Percentiles rank a stretch among this genome's conserved stretches.
Conservation (phyloP, 1,140 invertebrate species). For the Ctenoplectra terminalis region DNA sequence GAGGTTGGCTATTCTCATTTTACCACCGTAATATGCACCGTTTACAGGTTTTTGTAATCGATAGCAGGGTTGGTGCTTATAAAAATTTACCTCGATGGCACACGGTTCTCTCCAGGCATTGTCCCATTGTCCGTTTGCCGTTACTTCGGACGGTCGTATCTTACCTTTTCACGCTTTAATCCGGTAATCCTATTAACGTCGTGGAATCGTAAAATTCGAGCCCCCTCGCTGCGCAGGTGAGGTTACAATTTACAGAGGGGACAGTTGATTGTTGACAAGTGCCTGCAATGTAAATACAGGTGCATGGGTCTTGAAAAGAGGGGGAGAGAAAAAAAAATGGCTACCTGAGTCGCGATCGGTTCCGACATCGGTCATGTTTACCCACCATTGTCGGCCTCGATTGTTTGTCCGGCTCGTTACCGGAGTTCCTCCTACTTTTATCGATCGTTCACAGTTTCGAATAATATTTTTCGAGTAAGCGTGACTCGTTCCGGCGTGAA, state of each 20-base stretch:
- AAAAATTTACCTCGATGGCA: constrained; percentile 3
- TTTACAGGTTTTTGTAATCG: constrained; percentile 38
- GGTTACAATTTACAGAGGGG: constrained; percentile 43
- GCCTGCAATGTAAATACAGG: constrained; percentile 66
- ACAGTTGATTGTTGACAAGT: constrained; percentile 58
- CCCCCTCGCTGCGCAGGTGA: neutral
- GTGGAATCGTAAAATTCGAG: constrained; percentile 63
- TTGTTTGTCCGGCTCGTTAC: constrained; percentile 54
- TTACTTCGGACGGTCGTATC: neutral
- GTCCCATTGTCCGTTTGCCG: too few species aligned
- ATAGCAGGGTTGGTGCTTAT: neutral
- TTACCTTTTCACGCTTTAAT: constrained; percentile 63
- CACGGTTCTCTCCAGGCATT: too few species aligned
- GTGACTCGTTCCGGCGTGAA: neutral
- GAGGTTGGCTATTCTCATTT: constrained; percentile 13
- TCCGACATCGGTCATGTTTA: constrained; percentile 51
- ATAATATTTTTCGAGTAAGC: constrained; percentile 10
- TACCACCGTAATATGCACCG: constrained; percentile 3
- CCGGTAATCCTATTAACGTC: constrained; percentile 73
- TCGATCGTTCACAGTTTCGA: constrained; percentile 24
- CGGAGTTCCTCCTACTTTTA: constrained; percentile 32
- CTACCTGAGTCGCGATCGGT: constrained; percentile 44
- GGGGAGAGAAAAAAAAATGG: neutral
- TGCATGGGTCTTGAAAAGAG: constrained; percentile 39
- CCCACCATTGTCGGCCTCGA: constrained; percentile 52